Evolutionary conservation across 2,888 invertebrate species (phyloP), one percentile per base, ranked within the genome.

Genomic region (Platypus cylindrus): DNA sequence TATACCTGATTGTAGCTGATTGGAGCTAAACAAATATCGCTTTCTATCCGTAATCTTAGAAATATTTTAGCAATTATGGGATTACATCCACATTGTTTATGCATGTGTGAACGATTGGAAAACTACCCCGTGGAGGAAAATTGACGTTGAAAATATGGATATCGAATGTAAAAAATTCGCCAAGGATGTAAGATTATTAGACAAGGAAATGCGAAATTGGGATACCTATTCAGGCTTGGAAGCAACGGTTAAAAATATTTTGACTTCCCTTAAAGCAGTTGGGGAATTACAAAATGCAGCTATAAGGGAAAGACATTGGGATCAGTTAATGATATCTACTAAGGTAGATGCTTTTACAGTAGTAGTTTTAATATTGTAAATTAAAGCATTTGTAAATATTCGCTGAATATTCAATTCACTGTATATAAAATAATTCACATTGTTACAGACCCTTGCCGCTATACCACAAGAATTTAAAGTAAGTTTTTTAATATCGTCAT

Each of bases 91-190:
- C 53, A 87, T 93, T 46, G 91, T 95, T 2, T 76, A 78, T 47
- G 85, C 87, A 3, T 83, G 86, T 53, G 87, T 95, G 38, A 85
- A 90, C 52, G 90, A 93, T 56, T 95, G 95, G 95, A 94, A 94
- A 62, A 90, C 85, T 1, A 94, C 94, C 0, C 87, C 89, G 0
- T 95, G 95, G 95, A 73, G 87, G 36, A 87, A 91, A 59, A 91
- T 95, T 41, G 93, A 95, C 55, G 93, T 94, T 24, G 95, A 95
- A 64, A 91, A 93, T 54, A 94, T 95, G 93, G 95, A 95, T 55
- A 87, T 94, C 48, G 94, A 95, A 62, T 94, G 94, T 61, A 95
- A 95, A 59, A 90, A 93, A 58, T 95, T 95, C 61, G 87, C 93
- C 2, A 94, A 95, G 64, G 90, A 91, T 60, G 84, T 90, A 37